phyloP scores from a whole-genome alignment of 2,797 vertebrate species.

The Hafferia zeledoni region DNA sequence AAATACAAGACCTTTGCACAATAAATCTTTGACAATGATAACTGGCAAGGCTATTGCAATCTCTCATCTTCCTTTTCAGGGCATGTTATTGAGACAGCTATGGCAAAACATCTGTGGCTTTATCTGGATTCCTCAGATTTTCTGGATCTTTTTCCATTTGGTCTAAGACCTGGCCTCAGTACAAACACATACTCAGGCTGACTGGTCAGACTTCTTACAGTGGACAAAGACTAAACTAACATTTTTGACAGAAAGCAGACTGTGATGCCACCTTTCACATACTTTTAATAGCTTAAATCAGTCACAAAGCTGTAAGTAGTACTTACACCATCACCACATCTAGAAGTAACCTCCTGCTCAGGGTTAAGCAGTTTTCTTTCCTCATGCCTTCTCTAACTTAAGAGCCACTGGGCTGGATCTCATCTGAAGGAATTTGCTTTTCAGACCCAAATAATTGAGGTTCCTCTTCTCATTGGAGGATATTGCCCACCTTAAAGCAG shows the following conservation, averaged over 20 bases:
- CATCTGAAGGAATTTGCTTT: background rate
- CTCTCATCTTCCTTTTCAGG: slow-evolving; percentile 64
- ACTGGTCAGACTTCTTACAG: slow-evolving; percentile 10
- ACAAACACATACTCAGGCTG: slow-evolving; percentile 35
- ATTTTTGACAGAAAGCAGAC: background rate
- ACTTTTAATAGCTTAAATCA: too few species aligned
- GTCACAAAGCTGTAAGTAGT: too few species aligned
- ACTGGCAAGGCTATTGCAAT: slow-evolving; percentile 31
- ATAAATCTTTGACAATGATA: slow-evolving; percentile 51
- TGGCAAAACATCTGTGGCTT: slow-evolving; percentile 49
- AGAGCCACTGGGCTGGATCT: background rate
- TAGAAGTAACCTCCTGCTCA: background rate
- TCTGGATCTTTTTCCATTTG: slow-evolving; percentile 28
- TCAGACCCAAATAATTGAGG: background rate
- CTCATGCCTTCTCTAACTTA: background rate
- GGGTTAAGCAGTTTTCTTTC: background rate
- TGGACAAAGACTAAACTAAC: background rate
- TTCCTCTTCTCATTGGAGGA: background rate
- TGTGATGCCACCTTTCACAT: background rate
- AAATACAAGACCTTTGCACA: slow-evolving; percentile 38
- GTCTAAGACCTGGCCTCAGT: slow-evolving; percentile 30
- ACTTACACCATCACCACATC: background rate
- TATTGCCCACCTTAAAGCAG: background rate
- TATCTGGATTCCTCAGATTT: slow-evolving; percentile 66
- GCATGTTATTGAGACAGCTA: slow-evolving; percentile 49